phyloP scores from a whole-genome alignment of 2,113 vertebrate genomes.

The Stomatorhinus ivindoensis region DNA sequence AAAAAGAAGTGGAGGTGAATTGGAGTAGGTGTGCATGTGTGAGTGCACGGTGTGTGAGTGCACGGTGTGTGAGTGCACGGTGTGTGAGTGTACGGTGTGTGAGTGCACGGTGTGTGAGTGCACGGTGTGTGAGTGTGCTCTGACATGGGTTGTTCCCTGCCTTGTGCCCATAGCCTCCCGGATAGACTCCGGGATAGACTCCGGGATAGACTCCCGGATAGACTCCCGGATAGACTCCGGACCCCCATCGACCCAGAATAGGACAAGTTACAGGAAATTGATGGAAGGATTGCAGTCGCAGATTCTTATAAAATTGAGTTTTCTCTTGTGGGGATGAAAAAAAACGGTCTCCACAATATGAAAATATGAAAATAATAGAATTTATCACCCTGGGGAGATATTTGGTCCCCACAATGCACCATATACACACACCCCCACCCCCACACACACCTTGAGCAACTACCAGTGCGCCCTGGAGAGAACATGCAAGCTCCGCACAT shows the following conservation, averaged over 20 bases:
- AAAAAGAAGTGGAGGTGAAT: neutral
- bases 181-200: neutral
- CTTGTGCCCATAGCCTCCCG: neutral
- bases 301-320: neutral
- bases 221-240: neutral
- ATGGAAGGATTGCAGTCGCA: neutral
- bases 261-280: neutral
- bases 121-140: neutral
- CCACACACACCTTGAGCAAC: neutral
- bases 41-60: neutral
- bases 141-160: neutral
- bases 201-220: no score
- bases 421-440: neutral
- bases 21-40: neutral
- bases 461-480: neutral
- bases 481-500: neutral
- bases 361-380: no score
- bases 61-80: no score
- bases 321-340: neutral
- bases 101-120: neutral
- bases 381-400: no score
- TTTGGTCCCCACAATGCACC: no score
- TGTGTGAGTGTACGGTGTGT: neutral
- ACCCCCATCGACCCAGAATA: neutral
- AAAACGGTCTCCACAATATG: neutral